Evolutionary conservation across 2,113 vertebrate species (phyloP).

Genomic region (Saiga tatarica): DNA sequence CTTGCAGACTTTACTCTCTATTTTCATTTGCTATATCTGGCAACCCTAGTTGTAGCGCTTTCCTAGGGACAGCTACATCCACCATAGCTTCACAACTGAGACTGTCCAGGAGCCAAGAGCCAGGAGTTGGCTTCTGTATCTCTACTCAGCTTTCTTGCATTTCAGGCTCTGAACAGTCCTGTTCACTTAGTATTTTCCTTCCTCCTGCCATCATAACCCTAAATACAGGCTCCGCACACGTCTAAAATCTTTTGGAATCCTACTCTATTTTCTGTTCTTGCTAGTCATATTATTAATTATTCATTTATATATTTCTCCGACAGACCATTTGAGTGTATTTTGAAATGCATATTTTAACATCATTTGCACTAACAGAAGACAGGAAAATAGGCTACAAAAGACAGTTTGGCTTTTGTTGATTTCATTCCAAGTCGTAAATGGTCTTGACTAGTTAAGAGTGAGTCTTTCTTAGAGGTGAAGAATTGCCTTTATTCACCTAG

Average conservation of each 20-base stretch:
- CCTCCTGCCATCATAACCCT: neutral
- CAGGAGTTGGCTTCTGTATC: fast-evolving
- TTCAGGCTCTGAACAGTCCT: no score
- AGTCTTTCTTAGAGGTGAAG: neutral
- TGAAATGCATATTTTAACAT: neutral
- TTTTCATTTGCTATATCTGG: neutral
- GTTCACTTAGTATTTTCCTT: fast-evolving
- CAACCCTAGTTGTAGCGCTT: neutral
- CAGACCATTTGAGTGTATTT: neutral
- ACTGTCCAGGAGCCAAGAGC: neutral
- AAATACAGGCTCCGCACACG: fast-evolving
- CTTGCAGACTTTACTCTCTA: neutral
- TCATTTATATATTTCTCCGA: neutral
- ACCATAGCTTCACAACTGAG: neutral
- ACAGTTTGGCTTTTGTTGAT: neutral
- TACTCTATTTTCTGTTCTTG: neutral
- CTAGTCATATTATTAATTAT: neutral
- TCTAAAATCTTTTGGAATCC: neutral
- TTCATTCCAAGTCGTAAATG: neutral
- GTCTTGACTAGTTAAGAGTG: neutral
- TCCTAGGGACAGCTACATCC: neutral
- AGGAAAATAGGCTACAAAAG: neutral
- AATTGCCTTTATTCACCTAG: neutral
- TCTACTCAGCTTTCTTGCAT: neutral
- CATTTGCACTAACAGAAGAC: neutral